A percentile compares a stretch with the other conserved stretches of the same genome.
Evolutionary conservation across 2,797 vertebrate species (phyloP).

Genomic region (Galagoides demidoff): DNA sequence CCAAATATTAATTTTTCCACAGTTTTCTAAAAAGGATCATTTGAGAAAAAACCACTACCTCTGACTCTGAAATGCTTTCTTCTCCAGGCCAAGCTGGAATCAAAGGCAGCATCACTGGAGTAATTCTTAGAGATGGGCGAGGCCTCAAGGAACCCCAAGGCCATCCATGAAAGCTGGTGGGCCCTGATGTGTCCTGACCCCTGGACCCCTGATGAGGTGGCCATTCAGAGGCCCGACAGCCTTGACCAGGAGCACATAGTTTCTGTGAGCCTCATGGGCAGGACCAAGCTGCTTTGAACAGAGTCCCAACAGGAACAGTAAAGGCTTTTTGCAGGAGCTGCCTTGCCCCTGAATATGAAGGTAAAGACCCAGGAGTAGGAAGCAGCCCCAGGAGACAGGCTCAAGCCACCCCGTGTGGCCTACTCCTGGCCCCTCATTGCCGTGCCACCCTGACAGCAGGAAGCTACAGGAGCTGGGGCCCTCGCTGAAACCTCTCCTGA

Average conservation of each 20-base stretch:
- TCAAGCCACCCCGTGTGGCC: fast-evolving
- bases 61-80: background rate
- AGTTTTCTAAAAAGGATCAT: background rate
- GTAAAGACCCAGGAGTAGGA: background rate
- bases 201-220: no score
- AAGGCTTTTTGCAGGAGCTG: background rate
- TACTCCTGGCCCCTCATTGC: background rate
- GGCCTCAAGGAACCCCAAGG: no score
- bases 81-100: background rate
- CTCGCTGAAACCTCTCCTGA: no score
- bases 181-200: no score
- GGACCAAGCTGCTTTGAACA: background rate
- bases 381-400: background rate
- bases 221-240: background rate
- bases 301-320: fast-evolving
- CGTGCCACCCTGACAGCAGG: fast-evolving
- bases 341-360: no score
- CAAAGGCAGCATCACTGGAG: no score
- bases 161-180: no score
- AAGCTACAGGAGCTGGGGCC: background rate
- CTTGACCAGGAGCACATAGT: background rate
- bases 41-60: background rate
- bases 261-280: background rate
- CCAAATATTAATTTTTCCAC: background rate
- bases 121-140: no score